Conservation (phyloP, 2,888 invertebrate species). For the Amphipyra berbera region DNA sequence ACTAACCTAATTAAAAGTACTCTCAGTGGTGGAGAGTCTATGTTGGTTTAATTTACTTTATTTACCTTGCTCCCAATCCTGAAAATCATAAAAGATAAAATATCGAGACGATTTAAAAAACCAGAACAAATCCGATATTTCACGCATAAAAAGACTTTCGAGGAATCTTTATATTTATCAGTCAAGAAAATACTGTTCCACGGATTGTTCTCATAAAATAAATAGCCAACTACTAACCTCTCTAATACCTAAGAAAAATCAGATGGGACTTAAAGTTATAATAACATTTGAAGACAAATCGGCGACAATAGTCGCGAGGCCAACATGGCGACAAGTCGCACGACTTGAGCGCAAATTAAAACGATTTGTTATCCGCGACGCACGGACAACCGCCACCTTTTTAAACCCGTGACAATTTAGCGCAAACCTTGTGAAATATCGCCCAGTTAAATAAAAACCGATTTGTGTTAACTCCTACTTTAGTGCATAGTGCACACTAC, state of each 20-base stretch:
- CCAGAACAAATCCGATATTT: too few relatives aligned
- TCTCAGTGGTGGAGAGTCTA: too few relatives aligned
- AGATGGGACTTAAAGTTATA: conserved; percentile 39
- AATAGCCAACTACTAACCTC: neutral
- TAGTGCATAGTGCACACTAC: conserved; percentile 55
- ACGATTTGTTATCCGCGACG: conserved; percentile 73
- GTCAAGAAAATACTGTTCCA: too few relatives aligned
- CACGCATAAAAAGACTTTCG: too few relatives aligned
- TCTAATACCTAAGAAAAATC: conserved; percentile 39
- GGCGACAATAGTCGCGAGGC: conserved; percentile 55
- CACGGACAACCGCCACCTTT: conserved; percentile 66
- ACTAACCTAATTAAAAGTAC: too few relatives aligned
- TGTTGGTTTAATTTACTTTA: too few relatives aligned
- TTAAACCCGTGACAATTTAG: conserved; percentile 65
- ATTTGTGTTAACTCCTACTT: conserved; percentile 64
- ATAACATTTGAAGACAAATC: conserved; percentile 52
- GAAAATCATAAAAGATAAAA: too few relatives aligned
- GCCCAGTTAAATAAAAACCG: conserved; percentile 67
- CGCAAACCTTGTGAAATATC: conserved; percentile 68
- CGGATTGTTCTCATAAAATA: too few relatives aligned
- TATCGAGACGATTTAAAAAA: too few relatives aligned
- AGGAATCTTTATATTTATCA: too few relatives aligned
- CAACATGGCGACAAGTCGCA: conserved; percentile 64
- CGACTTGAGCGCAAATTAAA: conserved; percentile 73
- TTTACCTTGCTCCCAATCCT: too few relatives aligned